Base-by-base conservation (phyloP, 2,113 vertebrate genomes). In the Lampris incognitus region DNA sequence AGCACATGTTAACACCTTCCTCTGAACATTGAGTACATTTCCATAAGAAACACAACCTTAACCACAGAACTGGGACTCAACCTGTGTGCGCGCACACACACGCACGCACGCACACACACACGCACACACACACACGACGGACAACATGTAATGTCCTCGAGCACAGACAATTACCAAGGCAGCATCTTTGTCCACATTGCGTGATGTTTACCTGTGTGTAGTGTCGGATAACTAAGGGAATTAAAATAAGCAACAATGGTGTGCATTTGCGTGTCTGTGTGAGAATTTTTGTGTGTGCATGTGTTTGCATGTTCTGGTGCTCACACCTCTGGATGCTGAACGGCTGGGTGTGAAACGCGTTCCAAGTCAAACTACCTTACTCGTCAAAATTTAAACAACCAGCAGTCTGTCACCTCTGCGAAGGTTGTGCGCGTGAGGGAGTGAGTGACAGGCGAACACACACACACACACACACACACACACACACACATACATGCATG, bases 1-100 rank as follows among this genome's bases (percentile, higher is more conserved):
- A 39, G 63, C 76, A 87, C 60, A 88, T 72, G 78, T 82, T 82
- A 81, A 87, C 87, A 88, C 78, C 73, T 78, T 85, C 46, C 38
- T 76, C 70, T 76, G 75, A 75, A 87, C 58, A 73, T 71, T 0
- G 69, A 78, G 81, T 72, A 70, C 38, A 67, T 83, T 88, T 79
- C 72, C 60, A 84, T 64, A 80, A 77, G 78, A 13, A 61, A 61
- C 68, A 66, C 38, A 44, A 74, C 79, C 72, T 83, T 87, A 81
- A 85, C 67, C 38, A 67, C 74, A 74, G 8, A 38, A 40, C 42
- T 50, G 11, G 10, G 48, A 62, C 61, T 1, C n/a, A 10, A 68
- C 68, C 72, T n/a, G 62, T 9, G 40, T 13, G n/a, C 42, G 8
- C 36, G 6, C 50, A 67, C 54, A 63, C 36, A 44, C 36, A 2